phyloP scores from a whole-genome alignment of 2,113 vertebrate species.

The Ceyx melanurus region DNA sequence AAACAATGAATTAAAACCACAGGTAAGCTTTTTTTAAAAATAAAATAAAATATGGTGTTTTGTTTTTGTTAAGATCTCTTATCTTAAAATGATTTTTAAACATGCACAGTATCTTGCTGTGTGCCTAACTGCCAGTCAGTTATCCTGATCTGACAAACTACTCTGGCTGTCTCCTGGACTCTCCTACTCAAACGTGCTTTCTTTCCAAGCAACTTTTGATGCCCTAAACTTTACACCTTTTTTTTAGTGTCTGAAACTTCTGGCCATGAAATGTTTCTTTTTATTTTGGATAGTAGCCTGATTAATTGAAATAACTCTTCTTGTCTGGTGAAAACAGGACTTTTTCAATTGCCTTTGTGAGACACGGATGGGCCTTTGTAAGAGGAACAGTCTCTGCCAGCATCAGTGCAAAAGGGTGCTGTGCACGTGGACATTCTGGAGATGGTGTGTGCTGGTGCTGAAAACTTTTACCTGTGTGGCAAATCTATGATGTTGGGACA shows the following conservation, averaged over 20 bases:
- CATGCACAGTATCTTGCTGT: not conserved
- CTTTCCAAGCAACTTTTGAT: not conserved
- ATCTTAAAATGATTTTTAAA: not conserved
- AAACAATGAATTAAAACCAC: constrained; percentile 18
- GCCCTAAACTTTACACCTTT: not conserved
- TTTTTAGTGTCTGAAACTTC: not conserved
- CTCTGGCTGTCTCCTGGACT: not conserved
- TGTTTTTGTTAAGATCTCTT: not conserved
- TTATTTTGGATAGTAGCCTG: not conserved
- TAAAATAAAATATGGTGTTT: not conserved
- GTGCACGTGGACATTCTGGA: not conserved
- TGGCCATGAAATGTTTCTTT: not conserved
- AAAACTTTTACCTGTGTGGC: not conserved
- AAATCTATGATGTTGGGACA: not conserved
- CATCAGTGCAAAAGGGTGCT: not conserved
- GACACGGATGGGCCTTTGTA: not conserved
- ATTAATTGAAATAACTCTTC: not conserved
- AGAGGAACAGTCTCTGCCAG: not conserved
- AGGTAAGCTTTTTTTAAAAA: not conserved
- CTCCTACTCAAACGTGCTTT: not conserved
- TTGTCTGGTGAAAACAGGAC: not conserved
- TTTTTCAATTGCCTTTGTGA: not conserved
- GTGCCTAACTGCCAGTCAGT: not conserved
- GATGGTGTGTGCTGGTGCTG: not conserved
- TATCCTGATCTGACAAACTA: not conserved